These are phyloP conservation scores for human (Homo sapiens) DNA, from an alignment of 2,113 vertebrate species.

Conservation along the genomic window GRCh38 chr4:60064501-60065000, in stretches of 20 bases:
- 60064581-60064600: neutral
- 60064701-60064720: neutral
- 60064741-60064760: neutral
- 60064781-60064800: neutral
- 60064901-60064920: neutral
- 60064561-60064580: neutral
- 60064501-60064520: neutral
- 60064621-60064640: neutral
- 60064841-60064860: too few relatives aligned
- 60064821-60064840: neutral
- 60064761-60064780: neutral
- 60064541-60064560: neutral
- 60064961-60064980: neutral
- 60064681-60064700: neutral
- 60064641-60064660: neutral
- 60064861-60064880: neutral
- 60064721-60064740: neutral
- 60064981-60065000: neutral
- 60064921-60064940: neutral
- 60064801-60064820: neutral
- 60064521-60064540: neutral
- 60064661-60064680: neutral
- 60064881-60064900: neutral
- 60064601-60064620: neutral
- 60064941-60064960: neutral